phyloP scores from a whole-genome alignment of 2,888 invertebrate genomes.

The Monochamus alternatus region DNA sequence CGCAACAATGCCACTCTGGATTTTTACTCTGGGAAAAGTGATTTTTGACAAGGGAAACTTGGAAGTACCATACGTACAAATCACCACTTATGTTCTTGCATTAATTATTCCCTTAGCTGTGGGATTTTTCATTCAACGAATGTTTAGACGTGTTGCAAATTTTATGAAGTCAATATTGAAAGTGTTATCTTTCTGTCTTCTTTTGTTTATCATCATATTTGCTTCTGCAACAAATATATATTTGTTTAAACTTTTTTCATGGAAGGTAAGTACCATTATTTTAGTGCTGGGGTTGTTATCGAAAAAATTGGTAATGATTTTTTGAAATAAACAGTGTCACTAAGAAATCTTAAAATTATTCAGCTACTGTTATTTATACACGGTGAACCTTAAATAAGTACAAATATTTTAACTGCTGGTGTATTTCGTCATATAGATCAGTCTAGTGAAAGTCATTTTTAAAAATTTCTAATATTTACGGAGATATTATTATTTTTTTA shows the following conservation, averaged over 20 bases:
- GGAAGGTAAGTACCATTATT: conserved; percentile 77
- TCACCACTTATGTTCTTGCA: conserved; percentile 81
- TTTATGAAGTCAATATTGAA: conserved; percentile 87
- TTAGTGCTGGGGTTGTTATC: too few species aligned
- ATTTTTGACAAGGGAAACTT: conserved; percentile 84
- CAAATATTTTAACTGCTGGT: too few species aligned
- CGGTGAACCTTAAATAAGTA: too few species aligned
- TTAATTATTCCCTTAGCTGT: conserved; percentile 84
- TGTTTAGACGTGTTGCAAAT: conserved; percentile 78
- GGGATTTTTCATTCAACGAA: conserved; percentile 79
- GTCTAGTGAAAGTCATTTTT: too few species aligned
- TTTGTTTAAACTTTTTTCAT: conserved; percentile 89
- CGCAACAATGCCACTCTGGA: conserved; percentile 92
- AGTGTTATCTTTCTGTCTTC: conserved; percentile 84
- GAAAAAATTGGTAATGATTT: too few species aligned
- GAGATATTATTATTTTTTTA: too few species aligned
- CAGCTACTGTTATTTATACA: too few species aligned
- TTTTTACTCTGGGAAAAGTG: conserved; percentile 85
- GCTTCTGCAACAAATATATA: conserved; percentile 90
- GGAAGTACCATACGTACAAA: conserved; percentile 84
- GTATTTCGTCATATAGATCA: too few species aligned
- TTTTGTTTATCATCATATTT: conserved; percentile 88
- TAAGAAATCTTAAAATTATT: too few species aligned
- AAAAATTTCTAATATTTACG: too few species aligned
- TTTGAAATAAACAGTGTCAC: too few species aligned